These are phyloP conservation scores for Tuta absoluta DNA, from an alignment of 2,888 invertebrate genomes.

Conservation along the genomic window DNA sequence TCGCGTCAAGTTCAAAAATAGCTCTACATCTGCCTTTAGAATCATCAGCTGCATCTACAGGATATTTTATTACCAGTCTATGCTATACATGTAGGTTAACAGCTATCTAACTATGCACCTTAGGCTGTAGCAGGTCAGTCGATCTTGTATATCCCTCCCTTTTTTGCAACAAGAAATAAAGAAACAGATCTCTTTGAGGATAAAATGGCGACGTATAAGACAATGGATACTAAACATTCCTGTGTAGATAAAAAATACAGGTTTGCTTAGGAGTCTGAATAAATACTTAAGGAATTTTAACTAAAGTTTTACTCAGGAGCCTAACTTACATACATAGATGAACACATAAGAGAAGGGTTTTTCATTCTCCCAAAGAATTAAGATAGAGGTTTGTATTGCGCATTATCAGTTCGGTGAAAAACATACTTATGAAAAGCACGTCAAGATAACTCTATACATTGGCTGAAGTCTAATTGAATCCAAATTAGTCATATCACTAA, in stretches of 20 bases:
- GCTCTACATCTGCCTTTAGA: slow-evolving; percentile 25
- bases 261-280: slow-evolving; percentile 4
- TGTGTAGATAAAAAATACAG: neutral
- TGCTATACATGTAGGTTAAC: neutral
- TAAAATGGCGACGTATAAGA: slow-evolving; percentile 3
- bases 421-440: too few species aligned
- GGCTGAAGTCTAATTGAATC: too few species aligned
- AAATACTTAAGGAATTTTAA: slow-evolving; percentile 11
- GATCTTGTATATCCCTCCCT: neutral
- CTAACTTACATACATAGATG: neutral
- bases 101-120: neutral
- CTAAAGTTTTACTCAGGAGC: neutral
- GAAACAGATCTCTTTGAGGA: neutral
- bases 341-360: too few species aligned
- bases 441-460: too few species aligned
- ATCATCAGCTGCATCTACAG: slow-evolving; percentile 9
- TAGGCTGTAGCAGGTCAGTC: neutral
- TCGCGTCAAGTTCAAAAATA: slow-evolving; percentile 19
- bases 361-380: too few species aligned
- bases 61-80: slow-evolving; percentile 10
- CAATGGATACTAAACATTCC: slow-evolving; percentile 7
- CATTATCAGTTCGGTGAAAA: too few species aligned
- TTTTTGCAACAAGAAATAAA: neutral
- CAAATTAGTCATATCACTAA: too few species aligned
- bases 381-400: too few species aligned